Base-by-base conservation (phyloP, 2,113 vertebrate species). In the Oxygymnocypris stewartii region DNA sequence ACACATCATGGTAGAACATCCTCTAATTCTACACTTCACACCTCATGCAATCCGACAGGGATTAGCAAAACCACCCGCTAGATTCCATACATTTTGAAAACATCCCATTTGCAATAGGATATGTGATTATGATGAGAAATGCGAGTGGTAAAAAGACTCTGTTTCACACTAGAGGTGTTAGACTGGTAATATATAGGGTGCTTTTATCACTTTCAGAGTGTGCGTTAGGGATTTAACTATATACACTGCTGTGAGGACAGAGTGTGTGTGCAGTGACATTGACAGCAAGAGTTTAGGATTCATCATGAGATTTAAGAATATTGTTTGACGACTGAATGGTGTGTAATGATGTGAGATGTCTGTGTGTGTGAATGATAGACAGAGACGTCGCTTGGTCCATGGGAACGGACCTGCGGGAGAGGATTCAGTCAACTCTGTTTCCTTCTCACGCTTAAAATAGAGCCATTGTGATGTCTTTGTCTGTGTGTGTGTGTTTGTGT, bases 401-500 rank as follows among this genome's bases (percentile, higher is more conserved):
- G 98, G 97, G 98, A 99, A 99, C 97, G 93, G 94, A 96, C 94
- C 93, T 97, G 94, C 97, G 99, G 98, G 98, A 99, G 98, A 98
- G 96, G 96, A 97, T 97, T 98, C 97, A 99, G 99, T 99, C 98
- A 99, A 98, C 95, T 97, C 92, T 92, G 95, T 95, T 99, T 99
- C 98, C 98, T 99, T 95, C 96, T 94, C 95, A 88, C 92, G 94
- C 97, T 96, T 96, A 98, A 99, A 99, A 99, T 99, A 99, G 97
- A 96, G 94, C 96, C 96, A 99, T 99, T 99, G 98, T 99, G 95
- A 97, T 96, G 95, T 96, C 96, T 95, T 95, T 93, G 95, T 96
- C 96, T 94, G 94, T 95, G 93, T 94, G 95, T 86, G 96, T 94
- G 94, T 95, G 93, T 93, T 95, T 96, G 96, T 94, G 94, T 95